Evolutionary conservation across 1,140 invertebrate genomes (phyloP), one percentile per base, ranked within the genome.

Genomic region (Drosophila aff.): DNA sequence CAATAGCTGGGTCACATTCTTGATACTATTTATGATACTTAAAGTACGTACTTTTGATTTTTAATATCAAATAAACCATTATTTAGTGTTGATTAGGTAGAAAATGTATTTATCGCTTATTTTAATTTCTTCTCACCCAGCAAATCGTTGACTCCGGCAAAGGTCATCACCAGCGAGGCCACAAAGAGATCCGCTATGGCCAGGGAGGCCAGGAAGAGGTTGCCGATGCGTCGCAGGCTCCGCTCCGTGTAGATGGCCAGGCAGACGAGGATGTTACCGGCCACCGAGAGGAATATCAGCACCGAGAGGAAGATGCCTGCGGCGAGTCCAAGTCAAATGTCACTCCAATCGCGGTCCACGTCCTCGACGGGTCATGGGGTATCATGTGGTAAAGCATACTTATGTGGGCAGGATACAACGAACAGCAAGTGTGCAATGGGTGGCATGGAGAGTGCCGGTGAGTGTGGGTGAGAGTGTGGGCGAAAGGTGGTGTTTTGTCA

Each of bases 141-240:
- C 36, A 98, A 94, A 93, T 98, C 97, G 93, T 98, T 98, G 80
- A 97, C 96, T 49, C 97, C 96, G 41, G 97, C 97, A 89, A 98
- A 98, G 28, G 97, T 97, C 97, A 98, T 98, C 66, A 99, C 98
- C 82, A 98, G 95, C 55, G 96, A 97, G 40, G 98, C 98, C 26
- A 99, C 98, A 83, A 99, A 96, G 76, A 99, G 96, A 93, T 99
- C 98, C 50, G 98, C 98, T 68, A 99, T 97, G 26, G 98, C 98
- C 76, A 99, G 94, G 5, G 98, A 99, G 23, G 98, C 98, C 81
- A 99, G 95, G 94, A 99, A 99, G 69, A 99, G 95, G 93, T 99
- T 99, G 60, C 98, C 98, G 78, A 99, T 97, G 85, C 97, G 95
- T 85, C 98, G 95, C 60, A 99, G 94, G 16, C 97, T 97, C 33